Percentiles rank a stretch among this genome's conserved stretches.
phyloP scores from a whole-genome alignment of 37 sponge, comb jelly and placozoan genomes.

The Halisarca cf. caerulea region DNA sequence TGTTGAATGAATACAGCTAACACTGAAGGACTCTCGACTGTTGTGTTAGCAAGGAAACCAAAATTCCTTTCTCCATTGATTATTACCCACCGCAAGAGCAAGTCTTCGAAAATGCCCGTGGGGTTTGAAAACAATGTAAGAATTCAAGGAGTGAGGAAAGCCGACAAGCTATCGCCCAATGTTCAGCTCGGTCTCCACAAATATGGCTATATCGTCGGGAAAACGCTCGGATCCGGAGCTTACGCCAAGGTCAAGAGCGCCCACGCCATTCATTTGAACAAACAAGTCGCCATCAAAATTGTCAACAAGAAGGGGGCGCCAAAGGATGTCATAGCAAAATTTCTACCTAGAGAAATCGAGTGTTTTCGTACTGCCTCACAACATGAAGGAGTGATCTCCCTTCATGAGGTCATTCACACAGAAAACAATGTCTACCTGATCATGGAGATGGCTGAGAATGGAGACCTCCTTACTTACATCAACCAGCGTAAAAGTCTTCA shows the following conservation, averaged over 20 bases:
- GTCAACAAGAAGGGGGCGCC: slow-evolving; percentile 83
- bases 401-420: slow-evolving; percentile 81
- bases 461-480: slow-evolving; percentile 91
- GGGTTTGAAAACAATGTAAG: not conserved
- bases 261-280: slow-evolving; percentile 48
- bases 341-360: slow-evolving; percentile 90
- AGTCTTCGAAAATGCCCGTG: not conserved
- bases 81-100: not conserved
- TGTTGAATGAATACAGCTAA: too few species aligned
- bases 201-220: slow-evolving; percentile 62
- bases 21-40: too few species aligned
- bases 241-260: slow-evolving; percentile 93
- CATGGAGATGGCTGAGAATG: slow-evolving; percentile 90
- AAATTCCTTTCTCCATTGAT: not conserved
- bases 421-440: slow-evolving; percentile 76
- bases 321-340: slow-evolving; percentile 78
- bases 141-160: not conserved
- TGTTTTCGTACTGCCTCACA: slow-evolving; percentile 39
- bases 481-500: slow-evolving; percentile 40
- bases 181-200: slow-evolving; percentile 41
- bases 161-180: not conserved
- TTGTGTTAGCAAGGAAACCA: not conserved
- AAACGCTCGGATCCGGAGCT: slow-evolving; percentile 85
- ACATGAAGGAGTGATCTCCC: slow-evolving; percentile 68
- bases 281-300: slow-evolving; percentile 88